Evolutionary conservation across 2,797 vertebrate genomes (phyloP).

Genomic region (Acropternis orthonyx): DNA sequence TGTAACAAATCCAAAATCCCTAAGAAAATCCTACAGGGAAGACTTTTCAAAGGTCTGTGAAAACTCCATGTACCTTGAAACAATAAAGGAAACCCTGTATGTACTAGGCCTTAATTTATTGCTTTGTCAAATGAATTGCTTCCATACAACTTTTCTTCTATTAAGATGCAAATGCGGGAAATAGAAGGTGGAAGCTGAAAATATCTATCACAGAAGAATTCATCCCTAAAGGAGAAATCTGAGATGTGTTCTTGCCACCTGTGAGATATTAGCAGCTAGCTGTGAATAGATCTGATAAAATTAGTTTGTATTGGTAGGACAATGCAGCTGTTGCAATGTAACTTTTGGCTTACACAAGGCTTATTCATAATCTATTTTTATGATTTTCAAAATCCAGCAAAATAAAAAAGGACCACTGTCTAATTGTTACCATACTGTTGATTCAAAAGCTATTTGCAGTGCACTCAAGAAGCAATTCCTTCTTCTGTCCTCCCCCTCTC

Average conservation of each 20-base stretch:
- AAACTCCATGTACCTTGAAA: not conserved
- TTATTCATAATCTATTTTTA: constrained; percentile 65
- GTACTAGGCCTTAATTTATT: not conserved
- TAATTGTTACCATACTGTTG: constrained; percentile 61
- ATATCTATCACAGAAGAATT: not conserved
- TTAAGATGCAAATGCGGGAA: not conserved
- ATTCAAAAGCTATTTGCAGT: constrained; percentile 42
- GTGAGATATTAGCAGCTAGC: constrained; percentile 25
- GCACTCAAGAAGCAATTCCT: constrained; percentile 1
- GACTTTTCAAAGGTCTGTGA: not conserved
- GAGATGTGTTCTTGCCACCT: constrained; percentile 9
- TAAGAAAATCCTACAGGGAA: not conserved
- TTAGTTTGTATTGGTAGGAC: not conserved
- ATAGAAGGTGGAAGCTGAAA: constrained; percentile 13
- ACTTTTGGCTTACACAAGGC: constrained; percentile 51
- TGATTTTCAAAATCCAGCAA: constrained; percentile 60
- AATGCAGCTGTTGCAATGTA: constrained; percentile 49
- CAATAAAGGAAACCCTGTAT: not conserved
- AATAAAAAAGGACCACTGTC: constrained; percentile 59
- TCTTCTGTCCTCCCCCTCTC: not conserved
- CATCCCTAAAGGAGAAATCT: not conserved
- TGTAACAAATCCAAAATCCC: not conserved
- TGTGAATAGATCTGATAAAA: constrained; percentile 57
- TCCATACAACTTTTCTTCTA: not conserved
- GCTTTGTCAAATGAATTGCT: constrained; percentile 30